Evolutionary conservation across 2,113 vertebrate genomes (phyloP), one percentile per base, ranked within the genome.

Genomic region (Erinaceus europaeus): DNA sequence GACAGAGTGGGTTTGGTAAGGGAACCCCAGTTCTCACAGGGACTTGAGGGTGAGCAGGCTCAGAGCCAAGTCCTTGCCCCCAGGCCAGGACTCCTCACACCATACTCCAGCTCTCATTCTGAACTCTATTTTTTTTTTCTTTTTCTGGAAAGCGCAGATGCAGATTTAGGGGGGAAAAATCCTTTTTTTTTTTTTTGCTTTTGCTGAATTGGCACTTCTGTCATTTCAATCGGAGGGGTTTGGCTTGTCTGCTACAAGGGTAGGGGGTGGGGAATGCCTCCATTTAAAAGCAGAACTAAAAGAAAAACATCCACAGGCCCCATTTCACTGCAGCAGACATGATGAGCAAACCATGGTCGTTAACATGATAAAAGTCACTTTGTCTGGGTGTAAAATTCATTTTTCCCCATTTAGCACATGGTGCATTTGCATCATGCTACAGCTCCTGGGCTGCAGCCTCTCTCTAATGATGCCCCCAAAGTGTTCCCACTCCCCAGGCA

Each of bases 341-440:
- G 93, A 96, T 94, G 94, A 94, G 90, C 94, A 89, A 93, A 95
- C 92, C 91, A 84, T 79, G 94, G 93, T 96, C 94, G 95, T 96
- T 96, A 96, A 96, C 95, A 95, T 96, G 95, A 96, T 95, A 95
- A 95, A 96, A 96, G 95, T 96, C 94, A 94, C 94, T 96, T 94
- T 95, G 95, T 95, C 94, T 95, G 95, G 92, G 95, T 95, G 95
- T 96, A 95, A 96, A 94, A 96, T 95, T 94, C 95, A 94, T 95
- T 96, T 95, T 94, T 93, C 93, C 94, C 93, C 95, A 94, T 96
- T 95, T 93, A 95, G 95, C 95, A 96, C 95, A 96, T 94, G 95
- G 94, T 82, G 67, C 78, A 82, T 96, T 96, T 94, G 94, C 95
- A 93, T 94, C 69, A 1, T 3, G 50, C 89, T 87, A 84, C 86